A percentile compares a stretch with the other conserved stretches of the same genome.
Evolutionary conservation across 1,140 invertebrate species (phyloP).

Genomic region (Reticulitermes speratus): DNA sequence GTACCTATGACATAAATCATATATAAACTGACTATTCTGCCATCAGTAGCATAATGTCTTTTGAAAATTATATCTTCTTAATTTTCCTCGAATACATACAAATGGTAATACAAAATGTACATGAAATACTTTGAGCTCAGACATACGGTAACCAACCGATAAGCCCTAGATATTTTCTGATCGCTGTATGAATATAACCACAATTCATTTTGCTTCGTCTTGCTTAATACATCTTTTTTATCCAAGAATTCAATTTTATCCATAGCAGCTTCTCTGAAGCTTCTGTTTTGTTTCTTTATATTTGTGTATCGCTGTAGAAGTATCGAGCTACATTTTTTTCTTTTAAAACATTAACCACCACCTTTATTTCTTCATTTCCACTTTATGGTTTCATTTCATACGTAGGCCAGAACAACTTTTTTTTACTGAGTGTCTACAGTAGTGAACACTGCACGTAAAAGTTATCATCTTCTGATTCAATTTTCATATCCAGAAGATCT

Average conservation of each 20-base stretch:
- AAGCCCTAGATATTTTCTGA: too few relatives aligned
- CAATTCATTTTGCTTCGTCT: too few relatives aligned
- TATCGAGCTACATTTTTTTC: not conserved
- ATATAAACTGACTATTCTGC: too few relatives aligned
- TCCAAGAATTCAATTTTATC: not conserved
- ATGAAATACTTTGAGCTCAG: too few relatives aligned
- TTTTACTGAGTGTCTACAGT: not conserved
- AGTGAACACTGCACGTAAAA: not conserved
- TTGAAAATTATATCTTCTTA: too few relatives aligned
- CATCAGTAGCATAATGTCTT: too few relatives aligned
- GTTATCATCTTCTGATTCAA: slow-evolving; percentile 3
- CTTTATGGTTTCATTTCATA: not conserved
- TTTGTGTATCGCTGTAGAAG: not conserved
- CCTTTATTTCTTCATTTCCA: not conserved
- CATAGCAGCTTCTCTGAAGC: not conserved
- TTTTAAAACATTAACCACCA: not conserved
- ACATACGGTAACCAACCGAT: too few relatives aligned
- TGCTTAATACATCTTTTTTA: not conserved
- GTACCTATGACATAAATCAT: too few relatives aligned
- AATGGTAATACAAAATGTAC: too few relatives aligned
- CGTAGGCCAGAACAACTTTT: not conserved
- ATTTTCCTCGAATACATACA: too few relatives aligned
- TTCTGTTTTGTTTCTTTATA: not conserved
- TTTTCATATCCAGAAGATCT: not conserved
- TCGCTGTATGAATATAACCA: too few relatives aligned